Percentiles rank a stretch among this genome's conserved stretches.
Conservation (phyloP, 2,888 invertebrate genomes). For the Campopleginae sp. region DNA sequence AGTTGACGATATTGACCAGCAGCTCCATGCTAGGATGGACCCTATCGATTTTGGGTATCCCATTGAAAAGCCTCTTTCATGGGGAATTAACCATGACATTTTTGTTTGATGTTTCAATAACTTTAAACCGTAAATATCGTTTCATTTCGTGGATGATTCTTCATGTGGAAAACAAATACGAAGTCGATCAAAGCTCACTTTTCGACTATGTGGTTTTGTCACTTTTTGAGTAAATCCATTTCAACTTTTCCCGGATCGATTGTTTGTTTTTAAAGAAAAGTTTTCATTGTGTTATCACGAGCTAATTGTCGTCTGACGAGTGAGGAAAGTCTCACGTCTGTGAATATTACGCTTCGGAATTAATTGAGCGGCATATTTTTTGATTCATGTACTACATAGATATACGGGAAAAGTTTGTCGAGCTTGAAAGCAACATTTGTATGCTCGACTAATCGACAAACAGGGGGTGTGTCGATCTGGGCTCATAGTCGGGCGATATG, state of each 20-base stretch:
- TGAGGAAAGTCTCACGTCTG: not conserved
- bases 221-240: not conserved
- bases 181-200: not conserved
- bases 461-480: slow-evolving; percentile 31
- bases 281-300: not conserved
- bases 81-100: not conserved
- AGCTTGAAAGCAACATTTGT: slow-evolving; percentile 36
- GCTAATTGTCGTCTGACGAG: not conserved
- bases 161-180: not conserved
- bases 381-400: not conserved
- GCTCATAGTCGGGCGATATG: not conserved
- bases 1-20: not conserved
- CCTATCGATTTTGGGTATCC: not conserved
- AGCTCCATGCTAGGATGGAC: too few species aligned
- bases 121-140: too few species aligned
- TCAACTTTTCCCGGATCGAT: not conserved
- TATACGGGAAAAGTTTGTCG: not conserved
- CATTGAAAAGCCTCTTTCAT: not conserved
- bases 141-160: not conserved
- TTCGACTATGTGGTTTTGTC: not conserved
- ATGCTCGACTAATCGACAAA: slow-evolving; percentile 51
- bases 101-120: not conserved
- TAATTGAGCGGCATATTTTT: not conserved
- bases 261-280: not conserved
- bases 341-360: not conserved